Conservation (phyloP, 2,113 vertebrate species). For the Ondatra zibethicus region DNA sequence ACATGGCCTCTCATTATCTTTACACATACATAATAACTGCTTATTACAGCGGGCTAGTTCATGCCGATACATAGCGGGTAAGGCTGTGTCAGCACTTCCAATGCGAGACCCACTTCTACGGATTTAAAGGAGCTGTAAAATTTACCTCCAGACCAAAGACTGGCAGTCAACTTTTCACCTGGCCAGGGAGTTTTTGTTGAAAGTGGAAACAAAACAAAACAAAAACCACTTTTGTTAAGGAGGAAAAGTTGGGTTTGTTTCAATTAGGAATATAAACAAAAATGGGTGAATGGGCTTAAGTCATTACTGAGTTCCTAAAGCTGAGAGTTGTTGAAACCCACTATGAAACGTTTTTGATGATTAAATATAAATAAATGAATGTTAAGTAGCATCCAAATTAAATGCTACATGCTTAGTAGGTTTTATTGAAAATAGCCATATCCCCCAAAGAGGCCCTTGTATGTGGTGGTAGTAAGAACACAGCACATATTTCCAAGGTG, state of each 20-base stretch:
- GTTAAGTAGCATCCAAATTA: slow-evolving; percentile 55
- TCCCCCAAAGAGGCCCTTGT: slow-evolving; percentile 2
- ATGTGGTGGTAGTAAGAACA: neutral
- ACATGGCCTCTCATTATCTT: slow-evolving; percentile 96
- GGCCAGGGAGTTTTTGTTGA: slow-evolving; percentile 72
- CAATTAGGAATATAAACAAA: slow-evolving; percentile 83
- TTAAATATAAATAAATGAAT: slow-evolving; percentile 50
- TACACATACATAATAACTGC: slow-evolving; percentile 95
- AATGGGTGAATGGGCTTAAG: slow-evolving; percentile 81
- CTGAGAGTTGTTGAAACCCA: slow-evolving; percentile 17
- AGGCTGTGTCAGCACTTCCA: slow-evolving; percentile 90
- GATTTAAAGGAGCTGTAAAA: slow-evolving; percentile 90
- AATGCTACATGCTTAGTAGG: slow-evolving; percentile 34
- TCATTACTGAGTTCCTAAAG: slow-evolving; percentile 75
- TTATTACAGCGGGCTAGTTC: slow-evolving; percentile 90
- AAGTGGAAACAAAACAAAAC: slow-evolving; percentile 46
- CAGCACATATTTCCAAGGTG: slow-evolving; percentile 18
- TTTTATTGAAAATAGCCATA: slow-evolving; percentile 49
- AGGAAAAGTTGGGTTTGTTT: slow-evolving; percentile 79
- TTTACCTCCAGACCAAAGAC: slow-evolving; percentile 88
- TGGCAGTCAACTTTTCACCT: slow-evolving; percentile 88
- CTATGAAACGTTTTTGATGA: slow-evolving; percentile 51
- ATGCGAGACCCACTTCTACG: slow-evolving; percentile 87
- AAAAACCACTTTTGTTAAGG: slow-evolving; percentile 79
- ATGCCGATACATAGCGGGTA: slow-evolving; percentile 86